Conservation (phyloP, 2,888 invertebrate genomes). For the Eustalomyia histrio region DNA sequence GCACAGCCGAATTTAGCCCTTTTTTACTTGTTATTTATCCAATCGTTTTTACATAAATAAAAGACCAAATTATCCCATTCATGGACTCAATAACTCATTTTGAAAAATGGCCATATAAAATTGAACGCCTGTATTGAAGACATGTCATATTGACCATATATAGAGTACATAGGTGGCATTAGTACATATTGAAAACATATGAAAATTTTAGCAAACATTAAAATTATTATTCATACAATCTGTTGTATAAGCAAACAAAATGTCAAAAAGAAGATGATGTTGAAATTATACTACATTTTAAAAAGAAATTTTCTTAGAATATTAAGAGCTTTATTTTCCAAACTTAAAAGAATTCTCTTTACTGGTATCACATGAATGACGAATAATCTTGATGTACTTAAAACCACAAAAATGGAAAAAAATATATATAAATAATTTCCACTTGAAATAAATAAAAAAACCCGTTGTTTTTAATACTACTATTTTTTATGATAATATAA, state of each 20-base stretch:
- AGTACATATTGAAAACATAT: slow-evolving; percentile 15
- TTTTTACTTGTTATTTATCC: too few relatives aligned
- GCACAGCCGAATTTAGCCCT: too few relatives aligned
- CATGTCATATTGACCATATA: neutral
- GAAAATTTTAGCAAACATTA: slow-evolving; percentile 8
- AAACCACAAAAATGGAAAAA: neutral
- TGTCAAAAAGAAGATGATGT: slow-evolving; percentile 25
- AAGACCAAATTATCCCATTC: too few relatives aligned
- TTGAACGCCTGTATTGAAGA: too few relatives aligned
- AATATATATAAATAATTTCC: neutral
- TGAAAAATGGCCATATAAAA: too few relatives aligned
- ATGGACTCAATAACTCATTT: too few relatives aligned
- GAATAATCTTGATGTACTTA: neutral
- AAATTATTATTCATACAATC: slow-evolving; percentile 24
- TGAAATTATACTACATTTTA: neutral
- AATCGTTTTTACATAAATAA: too few relatives aligned
- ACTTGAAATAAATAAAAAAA: neutral
- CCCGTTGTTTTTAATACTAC: neutral
- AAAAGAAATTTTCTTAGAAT: neutral
- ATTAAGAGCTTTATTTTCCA: neutral
- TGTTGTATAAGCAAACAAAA: slow-evolving; percentile 25
- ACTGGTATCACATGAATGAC: neutral
- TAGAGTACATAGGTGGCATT: slow-evolving; percentile 8
- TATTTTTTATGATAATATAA: too few relatives aligned
- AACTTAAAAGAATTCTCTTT: neutral